Evolutionary conservation across 2,888 invertebrate species (phyloP), one percentile per base, ranked within the genome.

Genomic region (Reticulitermes lucifugus): DNA sequence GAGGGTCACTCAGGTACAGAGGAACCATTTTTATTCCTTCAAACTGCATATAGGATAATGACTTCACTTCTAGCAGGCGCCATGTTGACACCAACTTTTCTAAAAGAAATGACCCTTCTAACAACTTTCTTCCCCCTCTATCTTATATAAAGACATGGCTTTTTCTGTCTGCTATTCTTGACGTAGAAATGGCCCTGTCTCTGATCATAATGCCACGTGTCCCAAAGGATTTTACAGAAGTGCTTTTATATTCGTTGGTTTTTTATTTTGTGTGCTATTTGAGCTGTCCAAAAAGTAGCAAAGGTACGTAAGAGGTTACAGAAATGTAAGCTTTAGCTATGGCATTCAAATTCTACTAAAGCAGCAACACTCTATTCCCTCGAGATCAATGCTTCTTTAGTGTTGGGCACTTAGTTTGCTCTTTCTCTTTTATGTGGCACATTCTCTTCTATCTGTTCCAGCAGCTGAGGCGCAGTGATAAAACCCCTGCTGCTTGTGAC

Each of bases 21-120:
- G 25, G 25, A 70, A 25, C 70, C 12, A 70, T 70, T 70, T 70
- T 25, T 14, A n/a, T 29, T 29, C 29, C n/a, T 12, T 6, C 25
- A 25, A 70, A 70, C 25, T 70, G 70, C 25, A 70, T 70, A 25
- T 70, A 25, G 70, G 25, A 29, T 70, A 70, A 29, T 25, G 70
- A 10, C 70, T 70, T 70, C 70, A 29, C n/a, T 25, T 70, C 7
- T 25, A 25, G 70, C n/a, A 25, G 70, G 6, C 70, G 70, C 70
- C 29, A 70, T 25, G 70, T 70, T 70, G 70, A 70, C 25, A 70
- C 70, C 70, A 70, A 70, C 70, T 70, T 70, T 18, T 70, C 70
- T 25, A 70, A 70, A 70, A 70, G 70, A 70, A 70, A 70, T 70
- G 70, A 25, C 70, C 70, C 70, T 70, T 70, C 25, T 70, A 70